phyloP scores from a whole-genome alignment of 2,888 invertebrate genomes.

The Cheilosia vulpina region DNA sequence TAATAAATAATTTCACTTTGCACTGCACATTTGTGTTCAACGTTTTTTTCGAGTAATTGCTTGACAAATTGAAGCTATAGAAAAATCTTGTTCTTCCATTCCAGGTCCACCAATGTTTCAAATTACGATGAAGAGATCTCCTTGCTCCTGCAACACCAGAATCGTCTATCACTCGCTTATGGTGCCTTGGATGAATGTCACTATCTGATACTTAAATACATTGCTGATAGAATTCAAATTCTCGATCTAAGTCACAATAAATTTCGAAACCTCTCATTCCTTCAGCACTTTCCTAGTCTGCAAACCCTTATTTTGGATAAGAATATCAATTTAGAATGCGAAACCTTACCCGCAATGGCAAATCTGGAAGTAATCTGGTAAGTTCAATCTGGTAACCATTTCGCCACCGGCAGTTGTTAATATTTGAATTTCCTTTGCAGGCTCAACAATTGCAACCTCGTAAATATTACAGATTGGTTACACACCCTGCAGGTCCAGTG shows the following conservation, averaged over 20 bases:
- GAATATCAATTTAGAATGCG: conserved; percentile 88
- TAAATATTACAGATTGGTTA: conserved; percentile 88
- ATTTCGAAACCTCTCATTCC: conserved; percentile 88
- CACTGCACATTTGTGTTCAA: too few relatives aligned
- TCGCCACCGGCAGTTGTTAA: neutral
- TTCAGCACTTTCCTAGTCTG: conserved; percentile 88
- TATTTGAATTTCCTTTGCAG: conserved; percentile 78
- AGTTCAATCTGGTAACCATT: conserved; percentile 60
- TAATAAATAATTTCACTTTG: neutral
- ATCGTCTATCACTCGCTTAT: conserved; percentile 85
- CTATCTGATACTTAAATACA: conserved; percentile 85
- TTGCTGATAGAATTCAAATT: conserved; percentile 85
- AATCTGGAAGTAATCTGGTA: conserved; percentile 89
- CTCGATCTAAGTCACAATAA: conserved; percentile 89
- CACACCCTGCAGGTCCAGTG: conserved; percentile 87
- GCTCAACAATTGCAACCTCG: conserved; percentile 87
- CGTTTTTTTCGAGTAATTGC: neutral
- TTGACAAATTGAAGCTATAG: neutral
- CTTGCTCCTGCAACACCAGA: conserved; percentile 50
- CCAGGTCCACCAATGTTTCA: conserved; percentile 20
- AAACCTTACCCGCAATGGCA: conserved; percentile 88
- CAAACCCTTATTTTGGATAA: conserved; percentile 91
- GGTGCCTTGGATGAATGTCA: conserved; percentile 87
- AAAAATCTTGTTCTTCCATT: neutral
- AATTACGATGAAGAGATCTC: conserved; percentile 45